Base-by-base conservation (phyloP, 2,113 vertebrate genomes). In the Trematomus loennbergii region DNA sequence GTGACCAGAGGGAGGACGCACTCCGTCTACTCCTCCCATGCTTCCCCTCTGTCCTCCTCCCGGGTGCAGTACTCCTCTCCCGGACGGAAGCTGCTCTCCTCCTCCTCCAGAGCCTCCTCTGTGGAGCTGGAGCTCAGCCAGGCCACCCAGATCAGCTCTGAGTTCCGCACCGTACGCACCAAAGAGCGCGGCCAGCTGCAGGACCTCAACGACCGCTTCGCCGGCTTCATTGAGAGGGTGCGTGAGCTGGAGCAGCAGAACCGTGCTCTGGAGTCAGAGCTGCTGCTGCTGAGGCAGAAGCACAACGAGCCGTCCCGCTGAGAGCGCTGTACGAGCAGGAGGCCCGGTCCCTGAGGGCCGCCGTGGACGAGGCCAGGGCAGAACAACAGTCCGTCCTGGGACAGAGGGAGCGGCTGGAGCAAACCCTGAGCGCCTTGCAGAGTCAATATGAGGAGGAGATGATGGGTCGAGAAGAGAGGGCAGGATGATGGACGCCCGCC, bases 271-370 rank as follows among this genome's bases (percentile, higher is more conserved):
- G 86, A 89, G 69, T 49, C 86, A 0, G 86, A 94, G 85, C 86
- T 94, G 54, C 78, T 92, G 64, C 3, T 88, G 43, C 86, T 91
- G 73, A 92, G 94, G 78, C 94, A 94, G 78, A 93, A 96, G 18
- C 96, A 98, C 93, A 87, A 90, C 1, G 96, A 98, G 77, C 97
- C 97, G 0, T 97, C 97, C 79, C 95, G 96, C 92, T 96, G 79
- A 88, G 89, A 79, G 87, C 36, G 4, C 46, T 91, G 17, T 94
- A 93, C 0, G 83, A 78, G 84, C 94, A 93, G 36, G 95, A 95
- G 82, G 91, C 92, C 70, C 91, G 94, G 1, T 62, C 91, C 54
- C 86, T 93, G 63, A 94, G 93, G n/a, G n/a, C n/a, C n/a, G n/a
- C n/a, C n/a, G n/a, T n/a, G n/a, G n/a, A n/a, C n/a, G n/a, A n/a